Percentiles rank a stretch among this genome's conserved stretches.
Conservation (phyloP, 2,797 vertebrate genomes). For the Xenentodon cancila region DNA sequence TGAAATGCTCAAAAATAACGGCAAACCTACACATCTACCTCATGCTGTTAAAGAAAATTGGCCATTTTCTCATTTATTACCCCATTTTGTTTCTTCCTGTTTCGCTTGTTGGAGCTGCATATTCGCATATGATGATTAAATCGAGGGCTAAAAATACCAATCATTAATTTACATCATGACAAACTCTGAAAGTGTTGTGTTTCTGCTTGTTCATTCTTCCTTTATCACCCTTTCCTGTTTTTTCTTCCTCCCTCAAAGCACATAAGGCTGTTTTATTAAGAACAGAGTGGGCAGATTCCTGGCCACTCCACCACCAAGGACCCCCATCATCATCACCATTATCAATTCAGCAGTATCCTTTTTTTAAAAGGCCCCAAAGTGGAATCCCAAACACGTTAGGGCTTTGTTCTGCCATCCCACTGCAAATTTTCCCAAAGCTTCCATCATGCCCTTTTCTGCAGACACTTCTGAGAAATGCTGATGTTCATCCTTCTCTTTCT, state of each 20-base stretch:
- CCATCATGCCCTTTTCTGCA: constrained; percentile 21
- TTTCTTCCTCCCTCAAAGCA: constrained; percentile 48
- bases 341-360: constrained; percentile 44
- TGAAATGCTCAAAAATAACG: constrained; percentile 43
- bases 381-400: constrained; percentile 46
- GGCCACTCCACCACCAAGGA: constrained; percentile 41
- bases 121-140: constrained; percentile 64
- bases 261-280: constrained; percentile 65
- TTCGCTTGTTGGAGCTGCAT: constrained; percentile 37
- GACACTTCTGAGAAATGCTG: constrained; percentile 19
- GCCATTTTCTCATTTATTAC: constrained; percentile 60
- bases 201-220: constrained; percentile 1
- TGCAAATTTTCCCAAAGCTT: constrained; percentile 42
- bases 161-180: constrained; percentile 69
- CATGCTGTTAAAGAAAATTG: constrained; percentile 67
- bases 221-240: neutral
- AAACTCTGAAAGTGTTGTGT: constrained; percentile 54
- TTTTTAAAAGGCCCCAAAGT: constrained; percentile 42
- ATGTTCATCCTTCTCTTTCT: constrained; percentile 17
- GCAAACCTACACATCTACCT: constrained; percentile 59
- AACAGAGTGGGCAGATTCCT: constrained; percentile 58
- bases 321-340: constrained; percentile 36
- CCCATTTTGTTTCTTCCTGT: constrained; percentile 41
- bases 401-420: constrained; percentile 44
- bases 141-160: constrained; percentile 68